Evolutionary conservation across 2,888 invertebrate species (phyloP), one percentile per base, ranked within the genome.

Genomic region (Electrophaes corylata): DNA sequence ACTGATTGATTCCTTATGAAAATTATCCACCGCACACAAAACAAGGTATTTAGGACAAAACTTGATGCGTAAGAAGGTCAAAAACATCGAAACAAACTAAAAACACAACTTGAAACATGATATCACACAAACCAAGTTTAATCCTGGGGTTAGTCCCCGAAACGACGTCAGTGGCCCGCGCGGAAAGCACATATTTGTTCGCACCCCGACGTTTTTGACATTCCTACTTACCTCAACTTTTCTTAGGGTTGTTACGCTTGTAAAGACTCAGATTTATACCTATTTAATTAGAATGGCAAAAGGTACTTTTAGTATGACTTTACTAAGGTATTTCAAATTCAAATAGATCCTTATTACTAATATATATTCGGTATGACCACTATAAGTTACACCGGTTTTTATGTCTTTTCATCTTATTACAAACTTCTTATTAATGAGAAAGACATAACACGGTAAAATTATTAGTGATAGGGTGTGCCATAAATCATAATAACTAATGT

Each of bases 131-230:
- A 50, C 46, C 41, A 46, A 54, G 75, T 57, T 67, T 69, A 71
- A 71, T 63, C 70, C 26, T 2, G 26, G 3, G 26, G 8, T 6
- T 29, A 29, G 26, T 29, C 26, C n/a, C 16, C 23, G 39, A 18
- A n/a, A 55, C 43, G 14, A n/a, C 48, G 14, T 10, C 63, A 61
- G 65, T 75, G 69, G 71, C 67, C 78, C 77, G 70, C 79, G 77
- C 81, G 81, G 80, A 87, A 89, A 83, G 79, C 88, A 90, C 88
- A 89, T 90, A 89, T 91, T 90, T 91, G 89, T 88, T 89, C 85
- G 81, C 89, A 72, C 86, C 80, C 76, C 80, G 73, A 76, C 86
- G 82, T 88, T 90, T 91, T 89, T 88, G 86, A 87, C 85, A 84
- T 87, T 84, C 84, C 86, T 81, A 73, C 76, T 81, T 78, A 77